Evolutionary conservation across 2,888 invertebrate genomes (phyloP), one percentile per base, ranked within the genome.

Genomic region (Patella depressa): DNA sequence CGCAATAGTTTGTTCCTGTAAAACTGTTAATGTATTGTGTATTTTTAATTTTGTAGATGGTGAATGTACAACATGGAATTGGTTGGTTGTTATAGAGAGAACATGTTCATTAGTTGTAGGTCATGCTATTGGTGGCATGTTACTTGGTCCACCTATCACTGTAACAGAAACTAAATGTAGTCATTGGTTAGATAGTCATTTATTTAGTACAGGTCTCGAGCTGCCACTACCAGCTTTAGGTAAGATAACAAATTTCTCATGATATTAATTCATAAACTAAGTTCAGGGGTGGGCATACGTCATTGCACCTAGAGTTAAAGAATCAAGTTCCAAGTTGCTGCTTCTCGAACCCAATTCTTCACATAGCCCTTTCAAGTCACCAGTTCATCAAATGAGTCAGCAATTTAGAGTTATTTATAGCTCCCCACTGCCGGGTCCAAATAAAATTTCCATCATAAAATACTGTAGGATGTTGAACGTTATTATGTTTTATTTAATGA

Each of bases 61-160:
- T 9, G 19, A 65, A 19, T 19, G 34, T 24, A 14, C 45, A 53
- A 65, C 72, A n/a, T 88, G 89, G 88, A 89, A 92, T 74, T 94
- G 94, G 94, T 91, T 94, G 79, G 89, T 94, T 54, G 94, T 94
- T 87, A 89, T 94, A 85, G 94, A 94, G 88, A 91, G 94, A 82
- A 93, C 93, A 0, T 93, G 93, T 86, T 93, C 93, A n/a, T 90
- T 94, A 74, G 89, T 94, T 80, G 93, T 94, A 74, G 94, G 94
- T 4, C 89, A 93, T 77, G 93, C 93, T 87, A 91, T 94, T 45
- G 93, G 94, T 3, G 93, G 93, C 55, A 93, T 93, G 92, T 88
- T 94, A 73, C 90, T 93, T 15, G 94, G 94, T 0, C 90, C 92
- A 17, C 90, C 92, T 1, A 85, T 92, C 9, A 90, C 92, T 9